These are phyloP conservation scores for Battus philenor DNA, from an alignment of 1,140 invertebrate species.

Conservation along the genomic window DNA sequence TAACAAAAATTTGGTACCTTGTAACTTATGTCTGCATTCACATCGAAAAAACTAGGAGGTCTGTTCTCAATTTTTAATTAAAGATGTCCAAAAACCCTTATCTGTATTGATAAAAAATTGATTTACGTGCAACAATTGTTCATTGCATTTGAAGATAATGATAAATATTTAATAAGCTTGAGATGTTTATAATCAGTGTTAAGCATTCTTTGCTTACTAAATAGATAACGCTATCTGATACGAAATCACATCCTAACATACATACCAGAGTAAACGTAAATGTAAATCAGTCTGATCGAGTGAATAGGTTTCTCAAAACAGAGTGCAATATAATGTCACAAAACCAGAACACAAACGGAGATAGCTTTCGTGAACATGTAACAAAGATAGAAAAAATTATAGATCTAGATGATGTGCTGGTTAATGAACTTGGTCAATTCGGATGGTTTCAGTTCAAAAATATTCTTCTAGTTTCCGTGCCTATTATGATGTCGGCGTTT, in stretches of 20 bases:
- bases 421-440: conserved; percentile 45
- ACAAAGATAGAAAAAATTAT: conserved; percentile 12
- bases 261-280: not conserved
- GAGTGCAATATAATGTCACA: not conserved
- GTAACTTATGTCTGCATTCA: too few relatives aligned
- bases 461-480: conserved; percentile 32
- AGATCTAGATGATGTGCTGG: conserved; percentile 40
- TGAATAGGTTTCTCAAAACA: not conserved
- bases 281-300: not conserved
- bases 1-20: too few relatives aligned
- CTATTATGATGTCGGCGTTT: conserved; percentile 41
- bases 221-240: not conserved
- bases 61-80: too few relatives aligned
- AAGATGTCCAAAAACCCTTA: too few relatives aligned
- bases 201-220: not conserved
- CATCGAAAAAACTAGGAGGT: too few relatives aligned
- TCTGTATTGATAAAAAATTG: too few relatives aligned
- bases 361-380: too few relatives aligned
- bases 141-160: not conserved
- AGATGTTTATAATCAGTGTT: not conserved
- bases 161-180: not conserved
- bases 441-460: conserved; percentile 36
- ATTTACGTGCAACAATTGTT: too few relatives aligned
- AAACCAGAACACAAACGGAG: not conserved
- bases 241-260: not conserved